These are phyloP conservation scores for Lasioglossum zephyrum DNA, from an alignment of 2,888 invertebrate species.

Conservation along the genomic window DNA sequence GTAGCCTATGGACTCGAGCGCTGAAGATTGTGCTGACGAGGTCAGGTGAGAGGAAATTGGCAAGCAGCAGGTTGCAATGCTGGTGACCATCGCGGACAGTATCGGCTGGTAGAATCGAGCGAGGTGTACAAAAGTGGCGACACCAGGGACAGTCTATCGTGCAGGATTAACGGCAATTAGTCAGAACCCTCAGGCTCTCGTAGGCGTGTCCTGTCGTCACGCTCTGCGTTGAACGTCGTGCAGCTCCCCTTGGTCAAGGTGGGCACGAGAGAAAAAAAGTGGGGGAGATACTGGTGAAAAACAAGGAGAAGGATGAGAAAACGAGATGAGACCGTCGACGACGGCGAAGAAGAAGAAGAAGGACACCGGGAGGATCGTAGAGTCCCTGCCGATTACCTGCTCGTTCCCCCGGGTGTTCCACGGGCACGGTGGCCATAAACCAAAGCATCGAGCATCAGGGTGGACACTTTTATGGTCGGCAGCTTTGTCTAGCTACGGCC, in stretches of 20 bases:
- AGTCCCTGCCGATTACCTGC: slow-evolving; percentile 62
- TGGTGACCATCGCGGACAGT: background rate
- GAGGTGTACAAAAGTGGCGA: slow-evolving; percentile 46
- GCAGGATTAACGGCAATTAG: slow-evolving; percentile 74
- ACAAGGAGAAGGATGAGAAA: background rate
- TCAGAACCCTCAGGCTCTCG: slow-evolving; percentile 51
- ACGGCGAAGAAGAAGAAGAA: background rate
- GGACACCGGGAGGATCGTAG: slow-evolving; percentile 15
- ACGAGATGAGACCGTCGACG: background rate
- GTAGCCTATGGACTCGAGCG: background rate
- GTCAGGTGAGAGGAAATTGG: slow-evolving; percentile 7
- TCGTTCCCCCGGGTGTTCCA: slow-evolving; percentile 60
- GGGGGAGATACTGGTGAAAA: background rate
- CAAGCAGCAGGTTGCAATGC: background rate
- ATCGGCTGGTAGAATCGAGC: slow-evolving; percentile 19
- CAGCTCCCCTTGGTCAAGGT: no score
- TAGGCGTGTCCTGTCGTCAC: slow-evolving; percentile 71
- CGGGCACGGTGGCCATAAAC: slow-evolving; percentile 75
- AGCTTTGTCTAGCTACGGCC: slow-evolving; percentile 74
- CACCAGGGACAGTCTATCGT: slow-evolving; percentile 39
- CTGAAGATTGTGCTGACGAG: background rate
- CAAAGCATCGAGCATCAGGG: slow-evolving; percentile 71
- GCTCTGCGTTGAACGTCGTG: slow-evolving; percentile 28
- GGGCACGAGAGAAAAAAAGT: background rate
- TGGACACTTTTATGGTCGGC: slow-evolving; percentile 80